Conservation (phyloP, 2,888 invertebrate genomes). For the Erpobdella octoculata region DNA sequence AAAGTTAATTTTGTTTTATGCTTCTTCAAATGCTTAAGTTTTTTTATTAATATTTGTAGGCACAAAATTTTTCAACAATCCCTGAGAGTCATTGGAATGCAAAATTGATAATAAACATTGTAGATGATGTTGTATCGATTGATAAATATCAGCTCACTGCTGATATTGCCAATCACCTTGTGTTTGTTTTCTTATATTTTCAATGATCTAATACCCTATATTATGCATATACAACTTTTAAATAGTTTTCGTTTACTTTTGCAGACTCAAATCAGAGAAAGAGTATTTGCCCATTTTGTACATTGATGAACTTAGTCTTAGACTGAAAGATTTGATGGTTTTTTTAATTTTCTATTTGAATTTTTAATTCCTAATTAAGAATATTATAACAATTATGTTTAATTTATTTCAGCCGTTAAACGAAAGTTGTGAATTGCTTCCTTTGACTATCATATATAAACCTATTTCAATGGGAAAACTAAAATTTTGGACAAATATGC, state of each 20-base stretch:
- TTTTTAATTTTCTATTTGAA: background rate
- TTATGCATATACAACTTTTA: background rate
- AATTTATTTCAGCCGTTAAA: conserved; percentile 43
- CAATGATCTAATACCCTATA: background rate
- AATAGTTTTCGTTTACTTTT: background rate
- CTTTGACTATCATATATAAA: conserved; percentile 64
- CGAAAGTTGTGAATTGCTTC: conserved; percentile 54
- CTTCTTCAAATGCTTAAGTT: background rate
- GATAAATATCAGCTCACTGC: conserved; percentile 63
- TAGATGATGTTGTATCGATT: conserved; percentile 66
- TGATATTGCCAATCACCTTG: conserved; percentile 53
- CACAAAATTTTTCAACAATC: background rate
- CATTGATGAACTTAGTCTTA: conserved; percentile 73
- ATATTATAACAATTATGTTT: background rate
- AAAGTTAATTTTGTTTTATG: background rate
- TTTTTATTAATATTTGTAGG: background rate
- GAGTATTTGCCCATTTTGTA: conserved; percentile 72
- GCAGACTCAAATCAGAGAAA: conserved; percentile 13
- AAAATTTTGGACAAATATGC: conserved; percentile 50
- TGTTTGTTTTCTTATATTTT: background rate
- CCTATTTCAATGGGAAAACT: conserved; percentile 70
- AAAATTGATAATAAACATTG: conserved; percentile 64
- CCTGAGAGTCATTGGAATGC: conserved; percentile 35
- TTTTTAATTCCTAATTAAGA: background rate
- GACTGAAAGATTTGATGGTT: conserved; percentile 66